Evolutionary conservation across 2,888 invertebrate species (phyloP).

Genomic region (Scaptomyza polygonia): DNA sequence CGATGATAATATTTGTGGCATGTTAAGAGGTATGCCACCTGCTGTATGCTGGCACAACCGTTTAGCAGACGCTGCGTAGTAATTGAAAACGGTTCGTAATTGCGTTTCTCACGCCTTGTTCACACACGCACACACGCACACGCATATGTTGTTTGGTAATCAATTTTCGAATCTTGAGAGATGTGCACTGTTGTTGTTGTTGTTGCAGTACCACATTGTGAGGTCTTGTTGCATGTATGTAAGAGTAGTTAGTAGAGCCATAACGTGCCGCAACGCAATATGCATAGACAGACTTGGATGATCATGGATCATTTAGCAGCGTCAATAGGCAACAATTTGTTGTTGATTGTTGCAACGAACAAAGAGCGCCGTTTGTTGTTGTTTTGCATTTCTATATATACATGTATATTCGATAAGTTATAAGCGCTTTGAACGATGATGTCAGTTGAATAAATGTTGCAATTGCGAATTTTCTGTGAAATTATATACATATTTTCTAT

Average conservation of each 20-base stretch:
- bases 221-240: too few species aligned
- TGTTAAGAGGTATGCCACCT: constrained; percentile 42
- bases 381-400: constrained; percentile 17
- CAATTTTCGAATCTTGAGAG: constrained; percentile 44
- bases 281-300: constrained; percentile 32
- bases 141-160: constrained; percentile 56
- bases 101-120: constrained; percentile 71
- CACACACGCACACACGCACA: constrained; percentile 11
- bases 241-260: too few species aligned
- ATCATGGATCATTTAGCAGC: constrained; percentile 55
- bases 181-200: constrained; percentile 5
- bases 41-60: constrained; percentile 39
- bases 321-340: constrained; percentile 39
- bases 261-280: not conserved
- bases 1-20: constrained; percentile 1
- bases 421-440: constrained; percentile 35
- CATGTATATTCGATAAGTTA: constrained; percentile 46
- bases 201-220: not conserved
- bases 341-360: constrained; percentile 35
- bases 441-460: constrained; percentile 32
- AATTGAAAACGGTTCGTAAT: constrained; percentile 49
- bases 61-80: constrained; percentile 14
- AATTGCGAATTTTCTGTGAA: not conserved
- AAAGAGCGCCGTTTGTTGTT: constrained; percentile 60
- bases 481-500: not conserved